Conservation (phyloP, 2,797 vertebrate species). For the Delichon dasypus region DNA sequence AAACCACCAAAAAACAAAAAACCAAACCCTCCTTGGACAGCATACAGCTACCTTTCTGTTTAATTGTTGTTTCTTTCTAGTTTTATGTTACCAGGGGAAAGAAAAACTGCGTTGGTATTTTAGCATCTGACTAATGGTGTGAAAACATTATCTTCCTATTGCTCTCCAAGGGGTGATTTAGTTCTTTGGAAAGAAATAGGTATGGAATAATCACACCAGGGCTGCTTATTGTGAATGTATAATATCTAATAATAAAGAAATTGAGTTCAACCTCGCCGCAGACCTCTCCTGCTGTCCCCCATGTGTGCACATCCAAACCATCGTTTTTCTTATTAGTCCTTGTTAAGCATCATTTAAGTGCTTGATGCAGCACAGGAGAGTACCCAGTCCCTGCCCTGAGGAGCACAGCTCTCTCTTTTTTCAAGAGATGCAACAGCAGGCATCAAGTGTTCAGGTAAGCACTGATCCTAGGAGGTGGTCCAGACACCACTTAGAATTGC, state of each 20-base stretch:
- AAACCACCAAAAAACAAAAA: no score
- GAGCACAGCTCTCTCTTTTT: background rate
- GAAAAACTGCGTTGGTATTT: background rate
- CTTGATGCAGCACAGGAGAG: background rate
- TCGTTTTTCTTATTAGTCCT: background rate
- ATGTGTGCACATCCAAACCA: background rate
- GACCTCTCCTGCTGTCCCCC: background rate
- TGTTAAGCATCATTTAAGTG: conserved; percentile 4
- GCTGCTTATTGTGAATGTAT: background rate
- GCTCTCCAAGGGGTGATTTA: conserved; percentile 10
- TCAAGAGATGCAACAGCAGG: background rate
- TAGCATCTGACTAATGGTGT: conserved; percentile 28
- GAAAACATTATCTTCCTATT: conserved; percentile 15
- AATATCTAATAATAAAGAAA: conserved; percentile 1
- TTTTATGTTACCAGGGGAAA: background rate
- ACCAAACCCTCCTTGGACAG: background rate
- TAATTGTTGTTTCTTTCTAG: background rate
- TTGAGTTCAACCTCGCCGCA: background rate
- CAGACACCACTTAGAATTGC: background rate
- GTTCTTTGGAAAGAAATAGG: conserved; percentile 5
- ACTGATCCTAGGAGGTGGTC: background rate
- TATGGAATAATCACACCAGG: conserved; percentile 8
- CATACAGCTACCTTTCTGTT: background rate
- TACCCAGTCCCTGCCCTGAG: background rate
- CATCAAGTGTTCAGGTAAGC: background rate